Percentiles rank a stretch among this genome's conserved stretches.
These are phyloP conservation scores for Psammodynastes pulverulentus DNA, from an alignment of 2,113 vertebrate genomes.

Conservation along the genomic window DNA sequence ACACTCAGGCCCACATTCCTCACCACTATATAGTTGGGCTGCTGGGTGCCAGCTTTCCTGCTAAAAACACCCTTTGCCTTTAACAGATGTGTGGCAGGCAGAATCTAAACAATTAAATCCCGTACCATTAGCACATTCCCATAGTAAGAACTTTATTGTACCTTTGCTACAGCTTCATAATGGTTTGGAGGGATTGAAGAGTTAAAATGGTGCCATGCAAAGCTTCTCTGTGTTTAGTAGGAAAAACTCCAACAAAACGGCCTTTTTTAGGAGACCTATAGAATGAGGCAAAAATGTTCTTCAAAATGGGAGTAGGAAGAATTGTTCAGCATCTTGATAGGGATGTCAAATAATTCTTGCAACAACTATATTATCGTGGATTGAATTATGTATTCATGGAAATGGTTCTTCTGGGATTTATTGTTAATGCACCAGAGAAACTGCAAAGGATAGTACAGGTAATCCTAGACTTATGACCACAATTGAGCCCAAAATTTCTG, in stretches of 20 bases:
- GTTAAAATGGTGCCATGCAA: not conserved
- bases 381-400: not conserved
- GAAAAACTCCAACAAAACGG: not conserved
- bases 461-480: no score
- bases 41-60: not conserved
- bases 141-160: not conserved
- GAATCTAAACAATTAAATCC: not conserved
- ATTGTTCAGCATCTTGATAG: not conserved
- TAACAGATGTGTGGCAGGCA: not conserved
- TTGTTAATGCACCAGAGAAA: not conserved
- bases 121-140: not conserved
- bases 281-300: not conserved
- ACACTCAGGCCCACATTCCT: not conserved
- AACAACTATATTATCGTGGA: not conserved
- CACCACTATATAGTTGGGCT: not conserved
- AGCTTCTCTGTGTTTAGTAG: not conserved
- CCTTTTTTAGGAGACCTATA: not conserved
- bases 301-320: not conserved
- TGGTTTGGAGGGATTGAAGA: not conserved
- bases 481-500: no score
- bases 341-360: not conserved
- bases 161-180: not conserved
- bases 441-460: not conserved
- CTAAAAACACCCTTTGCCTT: not conserved
- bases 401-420: not conserved